Conservation (phyloP, 2,113 vertebrate genomes). For the Clinocottus analis region DNA sequence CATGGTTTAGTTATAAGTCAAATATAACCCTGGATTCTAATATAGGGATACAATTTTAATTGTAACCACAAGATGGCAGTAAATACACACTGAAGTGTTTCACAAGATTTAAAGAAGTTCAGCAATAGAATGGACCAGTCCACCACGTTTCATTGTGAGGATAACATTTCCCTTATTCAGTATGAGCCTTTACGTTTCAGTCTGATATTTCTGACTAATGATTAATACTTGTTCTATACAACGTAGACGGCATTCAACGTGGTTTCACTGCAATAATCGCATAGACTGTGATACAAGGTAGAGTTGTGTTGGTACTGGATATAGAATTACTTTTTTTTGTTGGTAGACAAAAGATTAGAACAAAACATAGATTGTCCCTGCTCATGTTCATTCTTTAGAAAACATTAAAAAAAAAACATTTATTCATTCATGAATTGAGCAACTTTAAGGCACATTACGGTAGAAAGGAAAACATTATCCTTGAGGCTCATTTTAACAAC, state of each 20-base stretch:
- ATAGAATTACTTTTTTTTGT: not conserved
- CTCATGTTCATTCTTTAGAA: not conserved
- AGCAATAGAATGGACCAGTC: constrained; percentile 1
- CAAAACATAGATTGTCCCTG: not conserved
- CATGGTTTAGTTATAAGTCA: not conserved
- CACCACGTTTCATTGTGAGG: constrained; percentile 8
- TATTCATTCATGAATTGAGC: not conserved
- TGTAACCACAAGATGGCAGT: constrained; percentile 64
- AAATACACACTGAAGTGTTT: constrained; percentile 23
- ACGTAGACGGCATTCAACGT: not conserved
- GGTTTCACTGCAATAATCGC: not conserved
- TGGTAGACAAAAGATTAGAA: not conserved
- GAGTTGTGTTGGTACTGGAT: not conserved
- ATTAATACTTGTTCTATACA: not conserved
- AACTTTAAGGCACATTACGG: not conserved
- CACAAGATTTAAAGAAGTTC: constrained; percentile 14
- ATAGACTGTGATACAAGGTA: not conserved
- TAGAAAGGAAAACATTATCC: not conserved
- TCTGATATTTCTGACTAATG: not conserved
- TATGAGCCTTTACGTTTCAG: constrained; percentile 4
- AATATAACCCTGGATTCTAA: not conserved
- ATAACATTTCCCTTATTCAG: constrained; percentile 18
- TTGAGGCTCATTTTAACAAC: not conserved
- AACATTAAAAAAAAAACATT: not conserved
- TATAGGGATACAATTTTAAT: not conserved